Conservation (phyloP, 1,140 invertebrate species). For the Papilio polytes region DNA sequence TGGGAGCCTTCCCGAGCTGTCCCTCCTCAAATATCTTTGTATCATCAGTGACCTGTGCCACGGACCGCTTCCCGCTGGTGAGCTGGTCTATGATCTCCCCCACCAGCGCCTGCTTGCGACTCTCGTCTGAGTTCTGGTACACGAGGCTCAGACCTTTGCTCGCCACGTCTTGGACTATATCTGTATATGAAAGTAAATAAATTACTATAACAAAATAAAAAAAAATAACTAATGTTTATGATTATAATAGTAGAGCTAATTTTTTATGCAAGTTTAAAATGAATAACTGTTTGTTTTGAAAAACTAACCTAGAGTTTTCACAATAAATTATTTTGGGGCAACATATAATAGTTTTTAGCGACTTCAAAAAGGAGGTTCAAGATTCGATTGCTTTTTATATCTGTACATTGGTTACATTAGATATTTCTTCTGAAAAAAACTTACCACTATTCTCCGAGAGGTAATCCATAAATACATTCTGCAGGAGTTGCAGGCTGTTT, state of each 20-base stretch:
- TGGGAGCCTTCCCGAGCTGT: constrained; percentile 92
- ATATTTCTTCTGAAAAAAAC: constrained; percentile 42
- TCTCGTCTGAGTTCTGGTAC: constrained; percentile 91
- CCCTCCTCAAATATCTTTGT: constrained; percentile 96
- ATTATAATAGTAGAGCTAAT: too few relatives aligned
- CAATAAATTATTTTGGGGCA: too few relatives aligned
- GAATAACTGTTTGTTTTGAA: too few relatives aligned
- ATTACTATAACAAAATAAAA: not conserved
- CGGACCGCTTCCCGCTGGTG: constrained; percentile 90
- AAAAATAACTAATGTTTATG: not conserved
- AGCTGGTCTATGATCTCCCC: constrained; percentile 92
- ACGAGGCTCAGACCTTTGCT: constrained; percentile 95
- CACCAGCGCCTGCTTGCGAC: constrained; percentile 89
- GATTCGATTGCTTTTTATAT: too few relatives aligned
- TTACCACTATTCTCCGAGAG: constrained; percentile 95
- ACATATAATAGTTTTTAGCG: too few relatives aligned
- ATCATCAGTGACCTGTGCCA: constrained; percentile 90
- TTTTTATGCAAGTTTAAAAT: too few relatives aligned
- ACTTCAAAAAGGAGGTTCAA: too few relatives aligned
- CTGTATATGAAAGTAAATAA: constrained; percentile 66
- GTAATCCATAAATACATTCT: constrained; percentile 94
- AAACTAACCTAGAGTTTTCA: too few relatives aligned
- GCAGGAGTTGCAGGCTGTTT: constrained; percentile 87
- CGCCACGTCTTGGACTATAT: constrained; percentile 95
- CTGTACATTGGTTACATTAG: too few relatives aligned